Evolutionary conservation across 2,888 invertebrate species (phyloP).

Genomic region (Lamproptera curius): DNA sequence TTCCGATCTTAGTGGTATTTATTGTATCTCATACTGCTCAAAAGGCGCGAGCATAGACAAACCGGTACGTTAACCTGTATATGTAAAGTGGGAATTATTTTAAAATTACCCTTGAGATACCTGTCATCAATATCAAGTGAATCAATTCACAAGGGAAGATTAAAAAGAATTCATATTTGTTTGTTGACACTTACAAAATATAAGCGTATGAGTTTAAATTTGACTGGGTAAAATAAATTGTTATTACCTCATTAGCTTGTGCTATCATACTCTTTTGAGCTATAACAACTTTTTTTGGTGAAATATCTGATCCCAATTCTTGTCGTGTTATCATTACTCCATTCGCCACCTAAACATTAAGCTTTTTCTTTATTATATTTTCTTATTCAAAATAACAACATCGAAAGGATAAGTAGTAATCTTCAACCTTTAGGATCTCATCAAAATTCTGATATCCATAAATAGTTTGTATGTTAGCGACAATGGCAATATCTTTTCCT

Average conservation of each 20-base stretch:
- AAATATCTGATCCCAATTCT: conserved; percentile 69
- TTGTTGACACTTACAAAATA: too few relatives aligned
- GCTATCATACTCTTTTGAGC: conserved; percentile 77
- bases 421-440: conserved; percentile 47
- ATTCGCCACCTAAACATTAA: conserved; percentile 65
- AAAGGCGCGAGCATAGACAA: conserved; percentile 49
- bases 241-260: conserved; percentile 56
- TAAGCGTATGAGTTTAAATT: too few relatives aligned
- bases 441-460: conserved; percentile 57
- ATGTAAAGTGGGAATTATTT: too few relatives aligned
- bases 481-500: conserved; percentile 57
- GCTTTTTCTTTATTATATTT: neutral
- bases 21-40: conserved; percentile 54
- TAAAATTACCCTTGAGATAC: too few relatives aligned
- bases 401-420: neutral
- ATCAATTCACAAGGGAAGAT: too few relatives aligned
- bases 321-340: conserved; percentile 84
- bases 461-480: conserved; percentile 60
- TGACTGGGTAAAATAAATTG: too few relatives aligned
- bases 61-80: conserved; percentile 56
- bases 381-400: conserved; percentile 6
- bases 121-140: too few relatives aligned
- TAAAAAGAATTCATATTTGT: too few relatives aligned
- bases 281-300: conserved; percentile 68
- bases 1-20: conserved; percentile 76